A percentile compares a stretch with the other conserved stretches of the same genome.
These are phyloP conservation scores for Lepus townsendii DNA, from an alignment of 2,797 vertebrate species.

Conservation along the genomic window DNA sequence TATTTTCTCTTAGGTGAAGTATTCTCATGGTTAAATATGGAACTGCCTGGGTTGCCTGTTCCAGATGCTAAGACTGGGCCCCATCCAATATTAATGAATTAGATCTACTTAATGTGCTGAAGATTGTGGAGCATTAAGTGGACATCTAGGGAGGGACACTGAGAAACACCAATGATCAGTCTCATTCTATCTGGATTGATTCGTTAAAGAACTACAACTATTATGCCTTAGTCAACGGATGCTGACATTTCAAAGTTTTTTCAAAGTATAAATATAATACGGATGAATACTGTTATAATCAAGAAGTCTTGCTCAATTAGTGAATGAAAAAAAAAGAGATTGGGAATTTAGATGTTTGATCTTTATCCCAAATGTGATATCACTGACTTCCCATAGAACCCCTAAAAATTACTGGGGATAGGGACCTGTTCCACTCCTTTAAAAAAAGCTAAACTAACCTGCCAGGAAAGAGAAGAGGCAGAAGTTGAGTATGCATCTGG, in stretches of 20 bases:
- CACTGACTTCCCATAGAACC: not conserved
- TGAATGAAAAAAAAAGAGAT: not conserved
- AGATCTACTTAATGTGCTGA: not conserved
- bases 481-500: slow-evolving; percentile 55
- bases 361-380: not conserved
- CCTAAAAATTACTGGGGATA: not conserved
- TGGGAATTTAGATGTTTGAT: slow-evolving; percentile 42
- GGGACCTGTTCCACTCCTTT: not conserved
- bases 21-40: not conserved
- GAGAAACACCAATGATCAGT: not conserved
- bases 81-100: not conserved
- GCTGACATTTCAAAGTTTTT: slow-evolving; percentile 50
- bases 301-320: not conserved
- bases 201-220: not conserved
- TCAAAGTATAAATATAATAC: slow-evolving; percentile 1
- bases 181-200: not conserved
- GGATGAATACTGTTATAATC: not conserved
- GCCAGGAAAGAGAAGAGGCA: slow-evolving; percentile 42
- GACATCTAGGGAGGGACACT: not conserved
- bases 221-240: slow-evolving; percentile 9
- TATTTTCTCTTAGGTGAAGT: not conserved
- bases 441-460: slow-evolving; percentile 55
- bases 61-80: not conserved
- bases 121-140: not conserved
- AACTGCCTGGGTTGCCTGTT: not conserved